These are phyloP conservation scores for Brachionus koreanus DNA, from an alignment of 1,140 invertebrate genomes.

Conservation along the genomic window DNA sequence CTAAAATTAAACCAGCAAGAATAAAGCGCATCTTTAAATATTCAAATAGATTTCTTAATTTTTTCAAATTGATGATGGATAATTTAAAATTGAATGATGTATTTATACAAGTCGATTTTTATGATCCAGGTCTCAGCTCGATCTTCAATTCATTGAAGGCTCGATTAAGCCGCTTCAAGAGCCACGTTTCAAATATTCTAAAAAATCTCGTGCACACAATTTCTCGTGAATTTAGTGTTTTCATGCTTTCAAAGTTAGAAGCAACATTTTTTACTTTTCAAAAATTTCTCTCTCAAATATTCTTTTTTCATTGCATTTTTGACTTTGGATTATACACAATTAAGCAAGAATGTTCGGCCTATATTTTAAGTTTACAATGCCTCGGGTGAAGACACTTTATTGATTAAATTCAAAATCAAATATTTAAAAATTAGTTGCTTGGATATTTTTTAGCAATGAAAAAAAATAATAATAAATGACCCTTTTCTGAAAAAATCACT, in stretches of 20 bases:
- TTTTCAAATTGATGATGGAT: background rate
- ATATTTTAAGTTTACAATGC: background rate
- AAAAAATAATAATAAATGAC: background rate
- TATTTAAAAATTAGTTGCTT: background rate
- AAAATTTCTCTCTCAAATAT: too few relatives aligned
- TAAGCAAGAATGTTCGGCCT: background rate
- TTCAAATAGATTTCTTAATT: background rate
- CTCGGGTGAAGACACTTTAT: background rate
- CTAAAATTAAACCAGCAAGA: background rate
- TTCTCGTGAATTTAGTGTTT: background rate
- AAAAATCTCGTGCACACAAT: background rate
- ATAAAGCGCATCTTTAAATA: background rate
- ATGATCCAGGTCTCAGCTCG: background rate
- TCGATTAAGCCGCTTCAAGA: background rate
- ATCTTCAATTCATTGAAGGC: background rate
- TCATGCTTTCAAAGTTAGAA: background rate
- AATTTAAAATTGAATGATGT: background rate
- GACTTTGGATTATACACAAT: background rate
- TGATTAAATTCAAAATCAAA: background rate
- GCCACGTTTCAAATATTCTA: background rate
- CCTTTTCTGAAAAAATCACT: slow-evolving; percentile 2
- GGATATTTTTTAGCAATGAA: background rate
- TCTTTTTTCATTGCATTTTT: background rate
- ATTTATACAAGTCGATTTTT: background rate
- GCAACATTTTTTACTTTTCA: background rate